A percentile compares a stretch with the other conserved stretches of the same genome.
These are phyloP conservation scores for Sesia bembeciformis DNA, from an alignment of 2,888 invertebrate species.

Conservation along the genomic window DNA sequence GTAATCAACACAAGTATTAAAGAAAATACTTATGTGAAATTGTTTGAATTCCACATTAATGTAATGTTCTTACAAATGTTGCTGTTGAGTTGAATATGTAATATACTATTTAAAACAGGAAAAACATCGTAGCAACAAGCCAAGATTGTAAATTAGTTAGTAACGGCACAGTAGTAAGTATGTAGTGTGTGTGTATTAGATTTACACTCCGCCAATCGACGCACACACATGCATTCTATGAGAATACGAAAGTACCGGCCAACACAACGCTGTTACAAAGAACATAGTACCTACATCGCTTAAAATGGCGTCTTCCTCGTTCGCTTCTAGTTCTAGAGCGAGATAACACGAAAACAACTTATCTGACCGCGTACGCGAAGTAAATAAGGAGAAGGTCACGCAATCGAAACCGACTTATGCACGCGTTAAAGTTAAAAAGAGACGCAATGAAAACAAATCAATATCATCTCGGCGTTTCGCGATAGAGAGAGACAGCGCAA, in stretches of 20 bases:
- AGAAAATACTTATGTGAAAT: too few relatives aligned
- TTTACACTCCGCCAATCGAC: neutral
- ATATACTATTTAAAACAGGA: neutral
- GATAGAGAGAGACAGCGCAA: constrained; percentile 63
- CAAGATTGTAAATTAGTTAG: neutral
- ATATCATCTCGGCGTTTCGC: constrained; percentile 60
- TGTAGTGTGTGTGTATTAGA: neutral
- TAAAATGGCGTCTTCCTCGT: constrained; percentile 42
- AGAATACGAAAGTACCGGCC: neutral
- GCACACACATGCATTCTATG: neutral
- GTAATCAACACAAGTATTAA: too few relatives aligned
- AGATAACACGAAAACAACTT: constrained; percentile 69
- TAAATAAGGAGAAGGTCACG: constrained; percentile 68
- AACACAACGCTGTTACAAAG: constrained; percentile 4
- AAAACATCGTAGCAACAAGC: neutral
- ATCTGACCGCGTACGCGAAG: constrained; percentile 47
- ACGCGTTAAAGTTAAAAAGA: constrained; percentile 48
- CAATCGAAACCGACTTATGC: constrained; percentile 46
- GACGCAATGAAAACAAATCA: constrained; percentile 76
- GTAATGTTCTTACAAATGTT: too few relatives aligned
- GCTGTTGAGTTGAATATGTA: too few relatives aligned
- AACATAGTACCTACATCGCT: constrained; percentile 3
- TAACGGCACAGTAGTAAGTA: neutral
- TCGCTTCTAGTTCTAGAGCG: constrained; percentile 49
- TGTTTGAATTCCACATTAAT: too few relatives aligned